Evolutionary conservation across 2,888 invertebrate genomes (phyloP), one percentile per base, ranked within the genome.

Genomic region (Eugnorisma glareosa): DNA sequence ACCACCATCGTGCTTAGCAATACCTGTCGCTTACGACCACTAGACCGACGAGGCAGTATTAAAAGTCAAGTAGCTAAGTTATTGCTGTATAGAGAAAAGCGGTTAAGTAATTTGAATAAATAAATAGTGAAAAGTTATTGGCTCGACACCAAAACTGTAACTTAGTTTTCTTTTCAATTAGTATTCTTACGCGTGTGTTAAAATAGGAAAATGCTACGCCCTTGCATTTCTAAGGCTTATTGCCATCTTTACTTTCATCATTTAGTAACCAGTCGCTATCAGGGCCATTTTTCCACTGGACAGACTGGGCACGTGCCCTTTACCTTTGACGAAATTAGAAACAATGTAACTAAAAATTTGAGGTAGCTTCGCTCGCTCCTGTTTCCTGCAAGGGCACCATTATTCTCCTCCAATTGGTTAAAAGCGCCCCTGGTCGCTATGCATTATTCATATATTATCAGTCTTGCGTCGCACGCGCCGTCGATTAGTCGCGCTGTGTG

Each of bases 131-230:
- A 81, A 72, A 68, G 24, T 59, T n/a, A 13, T 2, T 70, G 79
- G 72, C 57, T 71, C n/a, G 4, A 54, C 40, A 61, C 72, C 81
- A 64, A 64, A 79, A 79, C 37, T 28, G 31, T 61, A 18, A 68
- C 72, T 71, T 71, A 28, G 40, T 67, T 79, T 81, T 63, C 67
- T 67, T 83, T 77, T 59, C 13, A 71, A 57, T 81, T 79, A 45
- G 31, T 37, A 83, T 81, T 70, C 59, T 28, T 54, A 61, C 28
- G 40, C 37, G 61, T 37, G 15, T 13, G 6, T 8, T 10, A 37
- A 51, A 69, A 31, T 73, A 54, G 37, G 43, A 63, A 54, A 54
- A 43, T 54, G n/a, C 43, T 73, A 11, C 24, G 61, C 61, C 76
- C 45, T 63, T 67, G 67, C 51, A 67, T 79, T 79, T 67, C 54